These are phyloP conservation scores for Eubasilissa regina DNA, from an alignment of 1,140 invertebrate species.

Conservation along the genomic window DNA sequence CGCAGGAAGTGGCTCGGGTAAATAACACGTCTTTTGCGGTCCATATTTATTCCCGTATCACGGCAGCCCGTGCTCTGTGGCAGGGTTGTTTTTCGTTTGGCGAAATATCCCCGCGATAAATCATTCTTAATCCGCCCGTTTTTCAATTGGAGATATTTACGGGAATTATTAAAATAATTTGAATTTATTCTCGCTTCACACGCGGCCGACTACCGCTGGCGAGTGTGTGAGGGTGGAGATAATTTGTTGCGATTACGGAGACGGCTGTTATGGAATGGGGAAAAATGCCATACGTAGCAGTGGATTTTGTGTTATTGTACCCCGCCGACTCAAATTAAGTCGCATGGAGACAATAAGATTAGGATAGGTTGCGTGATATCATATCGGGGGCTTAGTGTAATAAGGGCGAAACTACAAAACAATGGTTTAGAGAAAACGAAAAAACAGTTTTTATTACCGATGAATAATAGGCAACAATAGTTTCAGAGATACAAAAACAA, in stretches of 20 bases:
- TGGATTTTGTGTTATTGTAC: no score
- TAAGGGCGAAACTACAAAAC: no score
- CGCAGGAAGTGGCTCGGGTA: background rate
- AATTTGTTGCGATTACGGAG: background rate
- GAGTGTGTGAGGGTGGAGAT: background rate
- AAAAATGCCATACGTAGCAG: no score
- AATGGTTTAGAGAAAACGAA: no score
- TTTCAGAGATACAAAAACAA: no score
- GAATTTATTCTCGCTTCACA: background rate
- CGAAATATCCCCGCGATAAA: background rate
- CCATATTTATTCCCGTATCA: constrained; percentile 6
- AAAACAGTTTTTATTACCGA: no score
- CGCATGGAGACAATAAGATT: no score
- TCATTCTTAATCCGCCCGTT: constrained; percentile 5
- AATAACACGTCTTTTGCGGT: constrained; percentile 7
- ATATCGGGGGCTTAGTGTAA: no score
- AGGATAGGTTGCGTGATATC: no score
- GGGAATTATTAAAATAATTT: constrained; percentile 6
- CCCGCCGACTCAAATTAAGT: no score
- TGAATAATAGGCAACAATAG: no score
- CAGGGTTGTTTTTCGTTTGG: background rate
- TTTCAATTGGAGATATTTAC: constrained; percentile 6
- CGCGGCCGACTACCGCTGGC: no score
- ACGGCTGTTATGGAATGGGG: background rate
- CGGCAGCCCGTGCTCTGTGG: background rate